These are phyloP conservation scores for Psittacula derbiana DNA, from an alignment of 2,797 vertebrate species.

Conservation along the genomic window DNA sequence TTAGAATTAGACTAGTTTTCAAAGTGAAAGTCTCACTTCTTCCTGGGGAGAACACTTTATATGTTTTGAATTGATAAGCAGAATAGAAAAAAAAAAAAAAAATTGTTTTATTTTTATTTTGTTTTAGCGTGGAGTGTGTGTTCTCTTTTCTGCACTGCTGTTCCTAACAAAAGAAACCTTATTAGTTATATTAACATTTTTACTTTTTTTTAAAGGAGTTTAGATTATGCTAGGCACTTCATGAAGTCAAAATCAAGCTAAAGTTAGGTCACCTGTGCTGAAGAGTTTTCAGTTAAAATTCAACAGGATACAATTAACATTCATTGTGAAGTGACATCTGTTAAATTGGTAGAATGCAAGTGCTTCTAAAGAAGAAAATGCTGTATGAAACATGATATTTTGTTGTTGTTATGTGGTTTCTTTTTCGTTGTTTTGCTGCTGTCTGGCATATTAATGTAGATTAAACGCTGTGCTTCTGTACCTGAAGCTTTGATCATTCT, in stretches of 20 bases:
- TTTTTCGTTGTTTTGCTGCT: background rate
- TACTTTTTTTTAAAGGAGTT: background rate
- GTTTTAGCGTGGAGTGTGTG: background rate
- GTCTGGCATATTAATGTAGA: background rate
- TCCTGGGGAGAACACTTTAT: background rate
- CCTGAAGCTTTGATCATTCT: background rate
- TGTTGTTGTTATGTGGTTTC: background rate
- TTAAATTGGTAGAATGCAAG: background rate
- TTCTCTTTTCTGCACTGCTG: background rate
- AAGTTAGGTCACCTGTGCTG: constrained; percentile 3
- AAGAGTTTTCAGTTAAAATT: constrained; percentile 26
- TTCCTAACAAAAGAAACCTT: background rate
- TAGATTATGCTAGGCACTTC: background rate
- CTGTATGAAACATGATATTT: background rate
- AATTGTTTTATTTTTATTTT: background rate
- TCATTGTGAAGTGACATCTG: background rate
- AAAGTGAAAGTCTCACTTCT: background rate
- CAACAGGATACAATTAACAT: background rate
- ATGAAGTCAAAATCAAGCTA: background rate
- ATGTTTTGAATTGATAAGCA: background rate
- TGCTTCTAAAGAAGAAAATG: constrained; percentile 16
- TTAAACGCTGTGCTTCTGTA: background rate
- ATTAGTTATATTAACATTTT: background rate
- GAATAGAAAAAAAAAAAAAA: background rate
- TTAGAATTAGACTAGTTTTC: background rate